Evolutionary conservation across 2,888 invertebrate genomes (phyloP).

Genomic region (Choreutis nemorana): DNA sequence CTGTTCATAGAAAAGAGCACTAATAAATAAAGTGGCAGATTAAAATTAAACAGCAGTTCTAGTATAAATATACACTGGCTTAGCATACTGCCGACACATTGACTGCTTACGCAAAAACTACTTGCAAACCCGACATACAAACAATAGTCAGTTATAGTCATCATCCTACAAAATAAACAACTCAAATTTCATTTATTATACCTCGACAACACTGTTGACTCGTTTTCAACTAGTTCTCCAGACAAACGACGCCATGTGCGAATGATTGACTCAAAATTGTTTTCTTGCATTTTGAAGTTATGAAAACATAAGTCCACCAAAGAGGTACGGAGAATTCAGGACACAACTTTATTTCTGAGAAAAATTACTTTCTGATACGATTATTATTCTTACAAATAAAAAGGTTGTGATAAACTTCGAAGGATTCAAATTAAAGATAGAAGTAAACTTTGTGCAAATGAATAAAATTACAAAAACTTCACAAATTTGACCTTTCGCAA

Average conservation of each 20-base stretch:
- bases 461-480: no score
- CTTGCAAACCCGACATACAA: constrained; percentile 5
- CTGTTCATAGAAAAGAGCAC: constrained; percentile 23
- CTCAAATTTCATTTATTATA: constrained; percentile 12
- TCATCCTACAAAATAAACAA: neutral
- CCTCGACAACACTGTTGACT: constrained; percentile 34
- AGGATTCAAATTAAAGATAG: no score
- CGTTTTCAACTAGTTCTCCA: constrained; percentile 36
- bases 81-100: constrained; percentile 4
- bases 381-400: neutral
- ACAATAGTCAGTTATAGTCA: constrained; percentile 2
- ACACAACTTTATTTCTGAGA: neutral
- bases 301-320: constrained; percentile 23
- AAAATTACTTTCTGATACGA: neutral
- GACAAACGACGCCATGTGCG: constrained; percentile 55
- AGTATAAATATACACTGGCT: neutral
- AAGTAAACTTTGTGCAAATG: no score
- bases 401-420: no score
- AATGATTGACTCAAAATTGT: constrained; percentile 50
- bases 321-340: constrained; percentile 21
- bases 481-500: no score
- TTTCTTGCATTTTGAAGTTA: constrained; percentile 40
- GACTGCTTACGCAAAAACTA: constrained; percentile 13
- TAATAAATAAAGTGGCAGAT: constrained; percentile 3
- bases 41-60: neutral